Base-by-base conservation (phyloP, 1,140 invertebrate genomes). In the Spodoptera litura region DNA sequence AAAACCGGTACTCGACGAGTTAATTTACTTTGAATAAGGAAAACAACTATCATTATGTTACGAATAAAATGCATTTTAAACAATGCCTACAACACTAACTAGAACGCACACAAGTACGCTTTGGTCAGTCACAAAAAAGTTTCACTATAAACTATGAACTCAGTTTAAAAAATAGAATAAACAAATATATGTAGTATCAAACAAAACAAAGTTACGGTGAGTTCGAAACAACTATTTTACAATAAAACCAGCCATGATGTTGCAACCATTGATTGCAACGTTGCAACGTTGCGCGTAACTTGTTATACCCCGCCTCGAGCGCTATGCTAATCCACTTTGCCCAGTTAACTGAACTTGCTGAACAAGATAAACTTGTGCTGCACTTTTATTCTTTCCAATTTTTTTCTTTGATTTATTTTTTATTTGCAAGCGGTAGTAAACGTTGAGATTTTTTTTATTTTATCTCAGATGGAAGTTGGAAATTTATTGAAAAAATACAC, bases 351-450 rank as follows among this genome's bases (percentile, higher is more conserved):
- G 49, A 52, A 68, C 44, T 68, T 62, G 61, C 35, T 27, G 20
- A 5, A 52, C 64, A 68, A 68, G 49, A 68, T 68, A 68, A 68
- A 68, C 44, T 68, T 68, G 8, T 68, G 44, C 64, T 68, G 49
- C 20, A 68, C 11, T 68, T 68, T 64, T 31, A 31, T 31, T 31
- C 31, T 31, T 31, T 53, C 25, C 20, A 68, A 51, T 68, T 12
- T 64, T 68, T 68, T 68, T 68, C 64, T 68, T 68, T 52, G 20
- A 52, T 68, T 68, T 25, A 11, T 9, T 9, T 68, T 49, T 68
- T 12, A 52, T 68, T 62, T 27, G 2, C 6, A 61, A 9, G 27
- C 38, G 38, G 5, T 44, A 44, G 38, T 44, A 44, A 44, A 44
- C 38, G 38, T 44, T 0, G 38, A 44, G 38, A 44, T 4, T 59